Base-by-base conservation (phyloP, 2,797 vertebrate genomes). In the Trachops cirrhosus region DNA sequence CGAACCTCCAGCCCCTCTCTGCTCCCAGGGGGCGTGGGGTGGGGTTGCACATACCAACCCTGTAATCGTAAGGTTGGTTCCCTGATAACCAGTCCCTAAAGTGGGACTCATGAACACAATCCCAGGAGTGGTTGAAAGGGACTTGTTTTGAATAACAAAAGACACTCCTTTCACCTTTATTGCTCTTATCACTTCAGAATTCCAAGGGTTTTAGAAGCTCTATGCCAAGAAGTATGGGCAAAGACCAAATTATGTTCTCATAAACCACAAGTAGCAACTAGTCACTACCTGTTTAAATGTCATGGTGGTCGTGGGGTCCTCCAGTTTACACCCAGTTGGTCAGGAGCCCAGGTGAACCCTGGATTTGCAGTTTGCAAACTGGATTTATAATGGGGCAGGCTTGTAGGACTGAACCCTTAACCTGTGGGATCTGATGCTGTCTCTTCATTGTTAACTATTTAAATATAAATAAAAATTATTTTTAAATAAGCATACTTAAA, bases 381-480 rank as follows among this genome's bases (percentile, higher is more conserved):
- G 32, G 32, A 64, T 64, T 68, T 79, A 39, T 59, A 41, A 34
- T 6, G 4, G 14, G 21, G 24, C 37, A 29, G 22, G 44, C 46
- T 74, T 74, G 24, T 67, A 46, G 24, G 32, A 67, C 37, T 21
- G 26, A 77, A 54, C 22, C 29, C 12, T 54, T 93, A 89, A 29
- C 57, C 39, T 52, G 22, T 44, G 52, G 57, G 50, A 22, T 71
- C 41, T 90, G 73, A 24, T 59, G 50, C 62, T 85, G 1, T 50
- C 71, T 89, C 62, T 50, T 34, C 78, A 8, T 73, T 48, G 73
- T 18, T 48, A 41, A 85, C 68, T 82, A 1, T 77, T 90, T 71
- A 86, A 73, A 73, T 82, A 34, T 80, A 50, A 44, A 82, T 93
- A 32, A 46, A 93, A 92, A 34, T 93, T 79, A 48, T 59, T 94